Percentiles rank a stretch among this genome's conserved stretches.
These are phyloP conservation scores for Cyclina sinensis DNA, from an alignment of 1,140 invertebrate genomes.

Conservation along the genomic window DNA sequence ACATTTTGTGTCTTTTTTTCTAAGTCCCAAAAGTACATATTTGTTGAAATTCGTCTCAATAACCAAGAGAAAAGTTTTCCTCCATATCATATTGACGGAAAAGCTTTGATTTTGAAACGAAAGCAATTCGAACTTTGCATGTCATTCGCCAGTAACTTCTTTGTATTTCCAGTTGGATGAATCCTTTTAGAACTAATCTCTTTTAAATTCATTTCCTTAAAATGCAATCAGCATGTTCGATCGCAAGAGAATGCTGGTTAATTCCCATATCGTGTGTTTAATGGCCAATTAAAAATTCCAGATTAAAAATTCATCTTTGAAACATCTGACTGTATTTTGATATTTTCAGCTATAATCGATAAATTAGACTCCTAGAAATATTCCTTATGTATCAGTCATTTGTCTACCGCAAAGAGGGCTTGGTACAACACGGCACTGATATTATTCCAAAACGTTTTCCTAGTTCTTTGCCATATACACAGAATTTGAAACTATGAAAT, in stretches of 20 bases:
- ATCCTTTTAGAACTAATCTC: constrained; percentile 28
- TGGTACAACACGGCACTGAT: too few species aligned
- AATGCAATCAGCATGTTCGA: constrained; percentile 23
- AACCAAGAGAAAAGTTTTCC: neutral
- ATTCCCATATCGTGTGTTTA: constrained; percentile 44
- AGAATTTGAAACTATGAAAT: too few species aligned
- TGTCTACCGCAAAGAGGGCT: too few species aligned
- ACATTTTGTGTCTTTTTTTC: too few species aligned
- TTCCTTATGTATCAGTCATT: too few species aligned
- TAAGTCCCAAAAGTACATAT: too few species aligned
- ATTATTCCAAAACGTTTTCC: too few species aligned
- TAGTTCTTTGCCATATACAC: too few species aligned
- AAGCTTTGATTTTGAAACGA: constrained; percentile 27
- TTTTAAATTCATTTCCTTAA: constrained; percentile 53
- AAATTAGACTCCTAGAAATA: neutral
- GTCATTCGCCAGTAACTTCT: constrained; percentile 19
- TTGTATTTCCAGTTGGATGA: constrained; percentile 19
- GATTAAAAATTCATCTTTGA: constrained; percentile 43
- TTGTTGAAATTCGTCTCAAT: too few species aligned
- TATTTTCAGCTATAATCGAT: neutral
- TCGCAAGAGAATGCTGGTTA: constrained; percentile 8
- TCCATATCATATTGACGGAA: neutral
- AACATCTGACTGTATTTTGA: constrained; percentile 36
- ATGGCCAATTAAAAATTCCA: constrained; percentile 44
- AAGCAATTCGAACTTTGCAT: constrained; percentile 38